Evolutionary conservation across 2,888 invertebrate genomes (phyloP), one percentile per base, ranked within the genome.

Genomic region (Cetonia aurata): DNA sequence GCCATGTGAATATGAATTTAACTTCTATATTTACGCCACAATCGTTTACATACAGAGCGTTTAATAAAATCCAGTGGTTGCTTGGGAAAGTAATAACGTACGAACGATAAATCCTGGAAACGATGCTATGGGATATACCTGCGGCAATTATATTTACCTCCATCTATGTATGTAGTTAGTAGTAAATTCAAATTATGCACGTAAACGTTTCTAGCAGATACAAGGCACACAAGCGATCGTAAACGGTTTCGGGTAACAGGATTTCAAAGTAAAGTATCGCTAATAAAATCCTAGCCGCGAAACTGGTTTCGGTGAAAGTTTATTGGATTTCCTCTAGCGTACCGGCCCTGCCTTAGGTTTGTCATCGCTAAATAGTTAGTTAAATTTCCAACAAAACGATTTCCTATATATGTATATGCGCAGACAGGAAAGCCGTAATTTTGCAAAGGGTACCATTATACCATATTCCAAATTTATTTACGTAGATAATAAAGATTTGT

Each of bases 141-240:
- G 50, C 33, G 48, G 19, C 62, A 65, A 50, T 65, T 65, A 65
- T 50, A 65, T 65, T 65, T 65, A 37, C 62, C 62, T 17, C 13
- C 19, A 17, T 46, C 15, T 50, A 65, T 13, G 15, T 17, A 50
- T 12, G 50, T 65, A 65, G 50, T 50, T 65, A 37, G 37, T 33
- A 50, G 48, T 52, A 37, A 50, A 33, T 65, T 41, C 37, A 37
- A 50, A 65, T 65, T 65, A 65, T 65, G 50, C 50, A 50, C 37
- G 50, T 33, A 50, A 65, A 65, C 50, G 37, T 41, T 50, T 31
- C 50, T 37, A 65, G 12, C 50, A 37, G 50, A 50, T 65, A 65
- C 46, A 50, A 50, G 50, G 37, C 17, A 12, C 15, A 37, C 62
- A 25, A 13, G 62, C 33, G 37, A 37, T 33, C 37, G 17, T 50